Base-by-base conservation (phyloP, 2,888 invertebrate genomes). In the Drosophila birchii region DNA sequence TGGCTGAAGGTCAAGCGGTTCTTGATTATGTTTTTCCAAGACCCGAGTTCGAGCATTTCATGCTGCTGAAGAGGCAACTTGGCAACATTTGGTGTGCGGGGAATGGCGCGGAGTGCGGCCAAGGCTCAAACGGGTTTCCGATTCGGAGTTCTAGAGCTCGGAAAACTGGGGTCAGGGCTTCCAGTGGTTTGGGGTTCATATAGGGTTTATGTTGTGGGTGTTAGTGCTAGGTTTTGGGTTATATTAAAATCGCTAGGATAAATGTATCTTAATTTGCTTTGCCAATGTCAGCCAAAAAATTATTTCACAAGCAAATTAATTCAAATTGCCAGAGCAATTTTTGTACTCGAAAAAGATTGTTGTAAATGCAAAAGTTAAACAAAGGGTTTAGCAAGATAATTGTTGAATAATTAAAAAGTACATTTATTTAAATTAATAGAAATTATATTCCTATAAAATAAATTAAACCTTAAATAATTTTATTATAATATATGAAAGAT, bases 311-410 rank as follows among this genome's bases (percentile, higher is more conserved):
- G 72, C 75, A 76, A 85, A 89, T 81, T 78, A 78, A 70, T 66
- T 75, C 49, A 63, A 85, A 77, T 86, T 76, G 79, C 53, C 62
- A 81, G 55, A 66, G 79, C 61, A 75, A 75, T 77, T 81, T 63
- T 38, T 5, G n/a, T n/a, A 32, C n/a, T 20, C 5, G 16, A 51
- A 34, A 2, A 32, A 32, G 9, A 32, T 8, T 9, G 1, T 32
- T 32, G 8, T 8, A 8, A 8, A 9, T 32, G 7, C 7, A 9
- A 8, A 32, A 32, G 2, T 32, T 32, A 32, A 2, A 0, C 32
- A 32, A 23, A 23, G 4, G 18, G 11, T 18, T 49, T 2, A 8
- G 8, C 0, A 32, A 18, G 14, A 14, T 3, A 12, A 32, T 20
- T 6, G 7, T 23, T 5, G 8, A 16, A 8, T 16, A 23, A 11